Conservation (phyloP, 2,797 vertebrate genomes). For the Peromyscus melanophrys region DNA sequence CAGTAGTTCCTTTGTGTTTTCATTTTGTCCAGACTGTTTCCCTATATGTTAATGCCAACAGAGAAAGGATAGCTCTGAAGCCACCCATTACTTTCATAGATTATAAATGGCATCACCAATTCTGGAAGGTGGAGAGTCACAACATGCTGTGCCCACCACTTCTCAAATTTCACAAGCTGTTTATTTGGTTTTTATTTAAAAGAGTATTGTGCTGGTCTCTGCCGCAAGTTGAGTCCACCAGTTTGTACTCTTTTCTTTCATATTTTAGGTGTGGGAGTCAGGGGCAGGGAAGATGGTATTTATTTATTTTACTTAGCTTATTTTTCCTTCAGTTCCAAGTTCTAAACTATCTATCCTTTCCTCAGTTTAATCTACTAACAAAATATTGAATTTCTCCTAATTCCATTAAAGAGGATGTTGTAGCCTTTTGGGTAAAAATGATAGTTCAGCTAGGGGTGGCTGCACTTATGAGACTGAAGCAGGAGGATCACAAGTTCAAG, state of each 20-base stretch:
- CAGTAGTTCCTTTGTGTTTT: constrained; percentile 74
- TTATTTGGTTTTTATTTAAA: constrained; percentile 67
- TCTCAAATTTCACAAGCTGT: constrained; percentile 46
- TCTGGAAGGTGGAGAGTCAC: background rate
- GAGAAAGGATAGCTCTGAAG: constrained; percentile 46
- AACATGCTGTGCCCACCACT: background rate
- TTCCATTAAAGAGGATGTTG: background rate
- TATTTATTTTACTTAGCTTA: constrained; percentile 12
- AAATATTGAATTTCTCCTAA: constrained; percentile 20
- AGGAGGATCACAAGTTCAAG: background rate
- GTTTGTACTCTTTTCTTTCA: background rate
- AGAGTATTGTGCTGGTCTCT: background rate
- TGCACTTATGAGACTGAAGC: background rate
- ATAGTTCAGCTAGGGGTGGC: background rate
- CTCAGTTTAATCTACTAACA: constrained; percentile 20
- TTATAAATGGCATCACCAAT: background rate
- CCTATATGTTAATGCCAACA: constrained; percentile 69
- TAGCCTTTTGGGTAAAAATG: constrained; percentile 18
- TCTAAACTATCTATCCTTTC: constrained; percentile 9
- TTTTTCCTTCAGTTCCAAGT: background rate
- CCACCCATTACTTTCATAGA: constrained; percentile 46
- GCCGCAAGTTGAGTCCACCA: background rate
- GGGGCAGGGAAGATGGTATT: background rate
- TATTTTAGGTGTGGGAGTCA: background rate
- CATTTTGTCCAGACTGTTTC: constrained; percentile 73